Base-by-base conservation (phyloP, 1,140 invertebrate species). In the Matsumurasca onukii region DNA sequence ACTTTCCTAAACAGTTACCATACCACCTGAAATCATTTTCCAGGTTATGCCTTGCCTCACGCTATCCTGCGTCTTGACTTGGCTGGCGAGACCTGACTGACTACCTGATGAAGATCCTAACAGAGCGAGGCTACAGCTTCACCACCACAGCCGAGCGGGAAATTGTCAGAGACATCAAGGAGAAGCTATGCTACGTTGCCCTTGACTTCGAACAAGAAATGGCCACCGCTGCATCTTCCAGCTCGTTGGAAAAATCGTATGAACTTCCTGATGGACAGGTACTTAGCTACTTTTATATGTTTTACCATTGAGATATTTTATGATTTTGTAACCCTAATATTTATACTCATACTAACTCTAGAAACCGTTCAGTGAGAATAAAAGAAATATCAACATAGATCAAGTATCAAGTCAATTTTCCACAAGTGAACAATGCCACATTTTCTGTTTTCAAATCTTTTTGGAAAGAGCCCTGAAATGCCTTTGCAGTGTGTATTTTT, bases 161-260 rank as follows among this genome's bases (percentile, higher is more conserved):
- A 87, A 96, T 97, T 76, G 93, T 96, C 15, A 86, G 94, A 75
- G 94, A 97, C 83, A 94, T 96, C 82, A 97, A 94, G 82, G 93
- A 95, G 80, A 95, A 95, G 80, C 83, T 95, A 61, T 94, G 92
- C 85, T 95, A 95, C 78, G 92, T 97, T 62, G 94, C 94, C 59
- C 83, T 96, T 27, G 94, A 96, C 83, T 96, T 95, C 79, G 94
- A 97, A 82, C 93, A 95, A 82, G 94, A 97, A 83, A 97, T 97
- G 94, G 91, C 90, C 75, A 95, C 92, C 68, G 92, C 93, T 71
- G 91, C 93, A 70, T 88, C 90, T 73, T 92, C 90, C 76, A 92
- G 88, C 73, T 93, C 91, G 5, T 82, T 95, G 74, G 92, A 94
- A 80, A 94, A 94, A 81, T 89, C 86, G 67, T 94, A 94, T 76